A percentile compares a stretch with the other conserved stretches of the same genome.
Conservation (phyloP, 2,113 vertebrate genomes). For the Irena cyanogastra region DNA sequence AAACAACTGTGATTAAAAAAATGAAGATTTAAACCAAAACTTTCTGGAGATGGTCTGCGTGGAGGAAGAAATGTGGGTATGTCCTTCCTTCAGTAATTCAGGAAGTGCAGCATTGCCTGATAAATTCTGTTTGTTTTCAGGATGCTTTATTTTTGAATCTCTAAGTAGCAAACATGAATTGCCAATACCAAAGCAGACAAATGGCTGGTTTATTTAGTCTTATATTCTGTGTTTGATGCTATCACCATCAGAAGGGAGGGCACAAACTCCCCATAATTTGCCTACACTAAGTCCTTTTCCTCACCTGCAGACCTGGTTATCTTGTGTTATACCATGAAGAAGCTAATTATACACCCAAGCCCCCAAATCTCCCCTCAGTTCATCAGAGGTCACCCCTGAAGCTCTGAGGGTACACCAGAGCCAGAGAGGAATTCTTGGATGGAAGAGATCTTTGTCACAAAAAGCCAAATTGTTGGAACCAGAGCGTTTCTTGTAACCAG, state of each 20-base stretch:
- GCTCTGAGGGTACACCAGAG: background rate
- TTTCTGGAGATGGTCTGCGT: background rate
- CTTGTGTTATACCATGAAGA: fast-evolving
- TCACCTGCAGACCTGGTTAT: background rate
- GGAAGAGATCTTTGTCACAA: background rate
- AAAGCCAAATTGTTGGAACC: background rate
- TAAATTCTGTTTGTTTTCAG: background rate
- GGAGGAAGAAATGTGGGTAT: background rate
- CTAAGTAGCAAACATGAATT: background rate
- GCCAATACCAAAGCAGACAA: background rate
- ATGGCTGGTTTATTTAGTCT: background rate
- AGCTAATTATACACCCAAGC: background rate
- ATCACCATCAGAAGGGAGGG: background rate
- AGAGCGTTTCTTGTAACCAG: background rate
- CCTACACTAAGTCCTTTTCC: background rate
- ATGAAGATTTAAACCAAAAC: background rate
- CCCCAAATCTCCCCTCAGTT: background rate
- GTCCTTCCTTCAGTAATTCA: background rate
- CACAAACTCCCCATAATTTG: background rate
- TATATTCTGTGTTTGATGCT: background rate
- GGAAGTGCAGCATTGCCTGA: background rate
- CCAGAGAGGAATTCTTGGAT: background rate
- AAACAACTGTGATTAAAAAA: background rate
- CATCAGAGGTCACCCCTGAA: background rate
- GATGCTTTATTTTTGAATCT: background rate